Conservation (phyloP, 2,888 invertebrate genomes). For the Protophormia terraenovae region DNA sequence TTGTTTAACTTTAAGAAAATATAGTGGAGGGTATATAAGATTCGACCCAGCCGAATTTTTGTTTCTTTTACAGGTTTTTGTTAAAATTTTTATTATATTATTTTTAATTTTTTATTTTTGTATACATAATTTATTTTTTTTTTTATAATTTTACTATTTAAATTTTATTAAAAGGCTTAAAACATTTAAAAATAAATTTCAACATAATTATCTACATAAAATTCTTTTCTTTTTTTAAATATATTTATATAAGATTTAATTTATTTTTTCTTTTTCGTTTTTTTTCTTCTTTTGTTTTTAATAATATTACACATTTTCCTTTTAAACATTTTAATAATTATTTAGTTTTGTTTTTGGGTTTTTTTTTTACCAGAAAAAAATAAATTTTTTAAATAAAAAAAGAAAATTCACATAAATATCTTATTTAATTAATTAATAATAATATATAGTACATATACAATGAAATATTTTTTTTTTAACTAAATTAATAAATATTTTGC, state of each 20-base stretch:
- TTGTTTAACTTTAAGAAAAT: background rate
- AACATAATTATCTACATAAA: constrained; percentile 69
- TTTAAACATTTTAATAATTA: constrained; percentile 49
- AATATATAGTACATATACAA: constrained; percentile 63
- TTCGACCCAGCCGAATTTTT: constrained; percentile 5
- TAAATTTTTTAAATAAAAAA: constrained; percentile 24
- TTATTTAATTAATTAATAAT: constrained; percentile 38
- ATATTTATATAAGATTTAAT: constrained; percentile 36
- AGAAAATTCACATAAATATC: constrained; percentile 50
- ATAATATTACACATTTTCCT: constrained; percentile 60
- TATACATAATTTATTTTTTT: constrained; percentile 13
- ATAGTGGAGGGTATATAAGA: background rate
- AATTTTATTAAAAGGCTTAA: constrained; percentile 64
- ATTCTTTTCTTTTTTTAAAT: constrained; percentile 33
- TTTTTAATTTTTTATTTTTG: background rate
- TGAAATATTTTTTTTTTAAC: constrained; percentile 53
- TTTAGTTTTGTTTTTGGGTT: too few relatives aligned
- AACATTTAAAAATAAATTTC: constrained; percentile 65
- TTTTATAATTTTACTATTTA: constrained; percentile 64
- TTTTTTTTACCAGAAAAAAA: constrained; percentile 44
- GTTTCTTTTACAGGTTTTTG: background rate
- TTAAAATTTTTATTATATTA: background rate
- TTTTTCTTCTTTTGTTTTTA: constrained; percentile 1
- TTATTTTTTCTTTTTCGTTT: constrained; percentile 27
- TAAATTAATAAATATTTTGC: constrained; percentile 57